Conservation (phyloP, 2,797 vertebrate genomes). For the Labeo calbasu region DNA sequence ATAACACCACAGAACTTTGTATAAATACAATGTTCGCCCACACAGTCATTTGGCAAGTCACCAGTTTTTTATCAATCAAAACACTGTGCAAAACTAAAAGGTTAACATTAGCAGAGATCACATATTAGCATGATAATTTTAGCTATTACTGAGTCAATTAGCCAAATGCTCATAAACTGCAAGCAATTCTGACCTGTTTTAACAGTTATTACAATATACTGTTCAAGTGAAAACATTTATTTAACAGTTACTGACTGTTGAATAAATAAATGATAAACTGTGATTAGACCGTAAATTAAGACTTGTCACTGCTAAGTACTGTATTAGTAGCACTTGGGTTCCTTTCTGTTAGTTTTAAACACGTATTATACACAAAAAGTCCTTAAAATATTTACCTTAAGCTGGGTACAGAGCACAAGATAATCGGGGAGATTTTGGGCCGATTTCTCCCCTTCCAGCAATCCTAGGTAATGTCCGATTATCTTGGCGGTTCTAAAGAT, state of each 20-base stretch:
- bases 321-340: not conserved
- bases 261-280: slow-evolving; percentile 17
- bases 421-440: no score
- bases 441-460: no score
- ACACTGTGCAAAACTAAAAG: not conserved
- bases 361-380: not conserved
- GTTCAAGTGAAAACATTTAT: not conserved
- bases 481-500: no score
- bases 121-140: not conserved
- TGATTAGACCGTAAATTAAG: not conserved
- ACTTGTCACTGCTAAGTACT: not conserved
- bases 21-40: not conserved
- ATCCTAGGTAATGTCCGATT: no score
- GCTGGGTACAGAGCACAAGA: no score
- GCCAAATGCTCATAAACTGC: not conserved
- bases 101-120: not conserved
- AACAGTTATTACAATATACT: not conserved
- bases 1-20: not conserved
- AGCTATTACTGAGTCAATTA: slow-evolving; percentile 12
- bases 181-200: slow-evolving; percentile 1
- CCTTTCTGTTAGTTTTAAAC: not conserved
- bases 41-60: slow-evolving; percentile 12
- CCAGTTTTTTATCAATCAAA: not conserved
- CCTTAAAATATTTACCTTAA: not conserved
- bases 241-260: not conserved